Evolutionary conservation across 1,140 invertebrate genomes (phyloP).

Genomic region (Paralvinella palmiformis): DNA sequence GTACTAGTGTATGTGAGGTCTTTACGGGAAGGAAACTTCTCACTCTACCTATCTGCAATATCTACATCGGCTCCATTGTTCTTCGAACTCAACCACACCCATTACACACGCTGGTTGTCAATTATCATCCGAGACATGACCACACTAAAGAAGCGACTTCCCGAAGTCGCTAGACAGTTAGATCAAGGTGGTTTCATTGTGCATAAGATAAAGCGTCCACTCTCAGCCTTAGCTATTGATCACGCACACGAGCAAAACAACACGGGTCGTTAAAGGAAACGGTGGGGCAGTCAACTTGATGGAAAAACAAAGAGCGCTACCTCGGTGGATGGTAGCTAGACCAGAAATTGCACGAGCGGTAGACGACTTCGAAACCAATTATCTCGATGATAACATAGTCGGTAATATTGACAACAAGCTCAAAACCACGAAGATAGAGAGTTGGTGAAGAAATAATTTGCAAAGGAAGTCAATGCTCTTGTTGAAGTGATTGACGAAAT

Average conservation of each 20-base stretch:
- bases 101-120: constrained; percentile 21
- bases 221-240: constrained; percentile 27
- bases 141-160: neutral
- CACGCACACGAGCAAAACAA: constrained; percentile 33
- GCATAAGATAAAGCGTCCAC: constrained; percentile 18
- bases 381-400: neutral
- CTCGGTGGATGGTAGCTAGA: constrained; percentile 30
- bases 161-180: constrained; percentile 9
- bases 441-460: constrained; percentile 20
- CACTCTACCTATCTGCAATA: constrained; percentile 16
- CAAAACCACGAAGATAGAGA: constrained; percentile 14
- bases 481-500: constrained; percentile 18
- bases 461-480: constrained; percentile 16
- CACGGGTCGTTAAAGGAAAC: constrained; percentile 27
- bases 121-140: constrained; percentile 16
- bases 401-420: neutral
- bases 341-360: constrained; percentile 26
- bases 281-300: constrained; percentile 29
- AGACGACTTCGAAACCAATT: constrained; percentile 20
- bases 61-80: constrained; percentile 19
- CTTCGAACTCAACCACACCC: constrained; percentile 13
- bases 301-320: constrained; percentile 27
- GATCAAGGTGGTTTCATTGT: constrained; percentile 13
- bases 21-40: constrained; percentile 19
- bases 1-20: constrained; percentile 7